Conservation (phyloP, 2,113 vertebrate species). For the Neolamprologus sp. region DNA sequence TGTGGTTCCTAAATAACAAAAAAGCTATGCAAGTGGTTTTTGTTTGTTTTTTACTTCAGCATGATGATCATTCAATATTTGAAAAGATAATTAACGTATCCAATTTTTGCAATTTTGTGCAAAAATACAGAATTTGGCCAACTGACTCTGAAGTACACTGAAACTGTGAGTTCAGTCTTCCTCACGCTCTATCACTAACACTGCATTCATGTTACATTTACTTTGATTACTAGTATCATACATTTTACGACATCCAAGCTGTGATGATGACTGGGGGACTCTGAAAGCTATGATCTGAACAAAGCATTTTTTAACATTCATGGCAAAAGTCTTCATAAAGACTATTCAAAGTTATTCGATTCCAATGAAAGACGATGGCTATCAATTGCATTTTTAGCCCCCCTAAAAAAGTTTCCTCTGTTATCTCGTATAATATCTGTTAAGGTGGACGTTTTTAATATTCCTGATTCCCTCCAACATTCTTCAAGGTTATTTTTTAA, state of each 20-base stretch:
- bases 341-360: not conserved
- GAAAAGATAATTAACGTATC: not conserved
- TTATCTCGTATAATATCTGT: not conserved
- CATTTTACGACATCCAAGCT: not conserved
- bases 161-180: not conserved
- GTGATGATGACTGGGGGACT: not conserved
- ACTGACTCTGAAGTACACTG: not conserved
- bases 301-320: not conserved
- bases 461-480: not conserved
- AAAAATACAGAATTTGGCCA: not conserved
- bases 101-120: not conserved
- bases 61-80: not conserved
- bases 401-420: not conserved
- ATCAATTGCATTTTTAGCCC: not conserved
- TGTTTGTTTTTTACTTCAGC: not conserved
- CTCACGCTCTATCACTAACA: not conserved
- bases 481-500: not conserved
- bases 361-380: not conserved
- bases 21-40: not conserved
- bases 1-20: fast-evolving
- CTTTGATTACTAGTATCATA: not conserved
- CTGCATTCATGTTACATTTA: not conserved
- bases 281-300: not conserved
- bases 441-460: not conserved
- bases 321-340: not conserved